Evolutionary conservation across 2,888 invertebrate species (phyloP), one percentile per base, ranked within the genome.

Genomic region (Meteorus colon): DNA sequence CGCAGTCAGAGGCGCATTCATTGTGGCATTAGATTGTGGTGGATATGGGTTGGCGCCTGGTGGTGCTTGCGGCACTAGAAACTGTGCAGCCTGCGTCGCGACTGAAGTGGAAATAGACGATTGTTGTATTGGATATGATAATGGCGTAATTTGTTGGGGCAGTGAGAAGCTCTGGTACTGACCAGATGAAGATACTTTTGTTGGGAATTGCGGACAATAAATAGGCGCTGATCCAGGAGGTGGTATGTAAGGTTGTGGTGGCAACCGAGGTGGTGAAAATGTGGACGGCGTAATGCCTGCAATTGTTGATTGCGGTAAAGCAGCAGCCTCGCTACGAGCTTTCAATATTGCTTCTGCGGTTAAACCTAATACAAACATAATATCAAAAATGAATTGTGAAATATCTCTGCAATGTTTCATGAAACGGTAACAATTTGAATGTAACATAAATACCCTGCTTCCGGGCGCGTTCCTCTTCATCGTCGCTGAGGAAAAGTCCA

Each of bases 401-500:
- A 60, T 14, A 67, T 51, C 10, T 8, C 6, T n/a, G 12, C 31
- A 31, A 16, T 48, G 5, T 19, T 73, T 45, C 48, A 29, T 62
- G 24, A 24, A 34, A 19, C 34, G 51, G 29, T 10, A 31, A 48
- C 16, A 66, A 55, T 24, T 24, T 67, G 34, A 55, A 60, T 19
- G 45, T 69, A 16, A 24, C 72, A 34, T 16, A 45, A 89, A 88
- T 88, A 93, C 92, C 88, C 90, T 91, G 88, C 82, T 91, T 91
- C 60, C 92, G 91, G 80, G 92, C 91, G 77, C 89, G 82, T 79
- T 90, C 90, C 85, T 93, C 93, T 81, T 94, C 94, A 86, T 94
- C 94, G 77, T 94, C 93, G 29, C 93, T 92, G 77, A 94, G 89
- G 79, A 94, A 93, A 73, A 95, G 91, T 45, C 96, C 96, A 90